Conservation (phyloP, 2,797 vertebrate genomes). For the Pipistrellus pygmaeus region DNA sequence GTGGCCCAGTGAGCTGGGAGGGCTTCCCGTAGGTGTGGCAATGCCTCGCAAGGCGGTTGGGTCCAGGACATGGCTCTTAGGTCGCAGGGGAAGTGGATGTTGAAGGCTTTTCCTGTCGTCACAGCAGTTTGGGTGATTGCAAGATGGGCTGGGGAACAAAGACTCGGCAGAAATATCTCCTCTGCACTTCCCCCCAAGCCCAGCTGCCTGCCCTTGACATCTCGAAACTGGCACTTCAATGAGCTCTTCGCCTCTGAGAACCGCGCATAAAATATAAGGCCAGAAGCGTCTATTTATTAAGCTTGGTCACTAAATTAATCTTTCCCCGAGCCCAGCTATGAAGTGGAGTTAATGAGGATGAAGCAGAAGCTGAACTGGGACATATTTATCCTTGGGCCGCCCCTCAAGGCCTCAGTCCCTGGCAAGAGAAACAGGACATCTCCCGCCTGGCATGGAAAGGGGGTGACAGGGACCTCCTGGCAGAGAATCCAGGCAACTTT, state of each 20-base stretch:
- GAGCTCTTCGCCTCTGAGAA: slow-evolving; percentile 35
- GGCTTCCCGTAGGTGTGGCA: background rate
- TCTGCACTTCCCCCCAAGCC: background rate
- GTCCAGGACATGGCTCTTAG: slow-evolving; percentile 20
- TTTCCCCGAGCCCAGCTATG: slow-evolving; percentile 6
- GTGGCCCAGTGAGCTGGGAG: background rate
- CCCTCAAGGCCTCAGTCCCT: slow-evolving; percentile 12
- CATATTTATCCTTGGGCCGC: slow-evolving; percentile 48
- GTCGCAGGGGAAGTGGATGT: background rate
- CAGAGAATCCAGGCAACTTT: slow-evolving; percentile 26
- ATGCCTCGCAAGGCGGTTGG: background rate
- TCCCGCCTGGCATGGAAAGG: slow-evolving; percentile 55
- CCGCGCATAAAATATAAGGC: slow-evolving; percentile 42
- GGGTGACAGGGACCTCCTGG: background rate
- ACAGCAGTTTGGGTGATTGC: slow-evolving; percentile 64
- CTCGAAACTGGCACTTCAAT: slow-evolving; percentile 50
- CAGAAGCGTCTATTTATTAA: slow-evolving; percentile 72
- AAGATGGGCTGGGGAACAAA: slow-evolving; percentile 51
- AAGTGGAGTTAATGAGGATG: slow-evolving; percentile 67
- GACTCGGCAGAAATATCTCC: slow-evolving; percentile 67
- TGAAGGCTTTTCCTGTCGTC: slow-evolving; percentile 58
- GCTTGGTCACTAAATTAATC: slow-evolving; percentile 62
- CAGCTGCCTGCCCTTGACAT: slow-evolving; percentile 76
- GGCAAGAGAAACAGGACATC: slow-evolving; percentile 36
- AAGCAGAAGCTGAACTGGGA: slow-evolving; percentile 53